These are phyloP conservation scores for Harpalus rufipes DNA, from an alignment of 2,888 invertebrate species.

Conservation along the genomic window DNA sequence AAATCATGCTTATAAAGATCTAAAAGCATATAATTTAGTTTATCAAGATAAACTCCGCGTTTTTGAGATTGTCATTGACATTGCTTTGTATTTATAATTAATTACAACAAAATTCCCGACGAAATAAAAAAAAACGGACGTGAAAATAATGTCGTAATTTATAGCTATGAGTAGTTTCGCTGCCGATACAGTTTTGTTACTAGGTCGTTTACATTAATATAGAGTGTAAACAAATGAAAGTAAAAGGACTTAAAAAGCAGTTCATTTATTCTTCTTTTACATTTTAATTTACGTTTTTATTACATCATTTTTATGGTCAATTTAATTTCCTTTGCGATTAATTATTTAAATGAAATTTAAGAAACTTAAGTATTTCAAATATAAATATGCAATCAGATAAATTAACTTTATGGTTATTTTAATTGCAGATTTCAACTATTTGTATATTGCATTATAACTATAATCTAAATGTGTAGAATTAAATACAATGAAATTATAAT, in stretches of 20 bases:
- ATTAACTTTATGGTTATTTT: not conserved
- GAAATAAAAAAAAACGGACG: slow-evolving; percentile 6
- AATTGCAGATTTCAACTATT: not conserved
- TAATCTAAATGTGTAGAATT: not conserved
- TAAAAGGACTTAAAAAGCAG: slow-evolving; percentile 17
- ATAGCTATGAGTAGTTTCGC: not conserved
- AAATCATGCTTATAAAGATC: not conserved
- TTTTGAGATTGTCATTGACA: slow-evolving; percentile 22
- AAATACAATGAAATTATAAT: too few species aligned
- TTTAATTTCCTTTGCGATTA: slow-evolving; percentile 6
- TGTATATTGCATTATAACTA: not conserved
- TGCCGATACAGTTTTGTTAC: slow-evolving; percentile 20
- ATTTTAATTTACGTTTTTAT: slow-evolving; percentile 36
- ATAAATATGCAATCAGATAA: not conserved
- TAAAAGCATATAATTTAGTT: slow-evolving; percentile 19
- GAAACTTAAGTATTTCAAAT: slow-evolving; percentile 18
- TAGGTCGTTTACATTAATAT: slow-evolving; percentile 48
- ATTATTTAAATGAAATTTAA: not conserved
- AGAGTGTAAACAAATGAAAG: slow-evolving; percentile 60
- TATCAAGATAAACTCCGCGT: not conserved
- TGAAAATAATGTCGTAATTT: not conserved
- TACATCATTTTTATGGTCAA: slow-evolving; percentile 26
- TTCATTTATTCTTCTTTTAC: slow-evolving; percentile 20
- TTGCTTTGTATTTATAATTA: slow-evolving; percentile 4
- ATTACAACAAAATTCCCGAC: slow-evolving; percentile 11